These are phyloP conservation scores for Brienomyrus brachyistius DNA, from an alignment of 2,113 vertebrate species.

Conservation along the genomic window DNA sequence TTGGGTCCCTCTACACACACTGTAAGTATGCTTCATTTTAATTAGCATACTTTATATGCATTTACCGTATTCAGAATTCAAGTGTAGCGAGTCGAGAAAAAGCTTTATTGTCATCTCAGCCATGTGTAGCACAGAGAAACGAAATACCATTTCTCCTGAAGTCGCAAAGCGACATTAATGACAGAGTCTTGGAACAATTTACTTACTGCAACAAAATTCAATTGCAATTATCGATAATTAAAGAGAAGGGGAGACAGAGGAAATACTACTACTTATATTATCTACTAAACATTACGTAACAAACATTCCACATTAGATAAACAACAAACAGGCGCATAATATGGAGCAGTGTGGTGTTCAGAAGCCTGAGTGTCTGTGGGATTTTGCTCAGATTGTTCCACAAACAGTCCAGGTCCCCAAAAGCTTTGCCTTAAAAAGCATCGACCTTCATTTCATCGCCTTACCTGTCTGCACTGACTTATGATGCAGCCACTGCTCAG, in stretches of 20 bases:
- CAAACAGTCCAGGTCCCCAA: background rate
- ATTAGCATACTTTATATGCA: background rate
- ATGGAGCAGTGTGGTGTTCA: background rate
- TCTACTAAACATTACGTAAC: background rate
- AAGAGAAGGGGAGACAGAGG: background rate
- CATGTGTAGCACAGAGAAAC: background rate
- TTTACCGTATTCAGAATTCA: background rate
- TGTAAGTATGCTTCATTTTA: background rate
- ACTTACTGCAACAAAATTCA: background rate
- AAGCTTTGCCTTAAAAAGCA: background rate
- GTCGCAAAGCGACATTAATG: background rate
- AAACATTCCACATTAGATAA: background rate
- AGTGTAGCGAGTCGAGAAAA: background rate
- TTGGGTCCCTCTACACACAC: background rate
- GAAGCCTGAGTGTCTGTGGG: background rate
- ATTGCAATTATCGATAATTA: background rate
- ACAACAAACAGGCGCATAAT: background rate
- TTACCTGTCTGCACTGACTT: background rate
- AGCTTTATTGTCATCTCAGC: background rate
- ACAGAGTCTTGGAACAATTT: background rate
- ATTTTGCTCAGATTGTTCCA: background rate
- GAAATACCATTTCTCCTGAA: background rate
- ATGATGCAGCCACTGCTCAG: background rate
- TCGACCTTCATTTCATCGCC: background rate
- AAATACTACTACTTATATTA: background rate